A percentile compares a stretch with the other conserved stretches of the same genome.
Conservation (phyloP, 2,113 vertebrate genomes). For the Ancistrus triradiatus region DNA sequence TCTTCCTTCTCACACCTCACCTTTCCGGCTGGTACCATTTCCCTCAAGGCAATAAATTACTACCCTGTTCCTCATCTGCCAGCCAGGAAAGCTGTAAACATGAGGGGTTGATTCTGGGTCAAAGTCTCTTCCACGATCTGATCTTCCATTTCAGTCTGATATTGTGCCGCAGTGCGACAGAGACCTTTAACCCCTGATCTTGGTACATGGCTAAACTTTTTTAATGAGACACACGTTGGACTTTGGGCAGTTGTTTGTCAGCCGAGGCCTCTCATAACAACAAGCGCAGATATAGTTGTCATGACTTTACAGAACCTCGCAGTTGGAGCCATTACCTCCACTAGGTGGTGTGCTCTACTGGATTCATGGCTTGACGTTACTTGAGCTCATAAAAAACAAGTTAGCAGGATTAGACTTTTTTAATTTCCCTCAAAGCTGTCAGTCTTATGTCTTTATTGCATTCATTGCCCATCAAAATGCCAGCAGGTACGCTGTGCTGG, state of each 20-base stretch:
- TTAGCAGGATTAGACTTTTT: too few relatives aligned
- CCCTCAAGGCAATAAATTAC: too few relatives aligned
- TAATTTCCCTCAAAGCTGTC: too few relatives aligned
- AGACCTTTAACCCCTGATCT: constrained; percentile 44
- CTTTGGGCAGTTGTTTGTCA: constrained; percentile 53
- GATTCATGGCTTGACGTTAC: too few relatives aligned
- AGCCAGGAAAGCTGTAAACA: constrained; percentile 55
- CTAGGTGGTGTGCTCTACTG: too few relatives aligned
- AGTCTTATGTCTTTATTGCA: too few relatives aligned
- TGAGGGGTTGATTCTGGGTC: constrained; percentile 53
- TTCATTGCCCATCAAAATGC: too few relatives aligned
- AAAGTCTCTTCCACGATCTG: constrained; percentile 50
- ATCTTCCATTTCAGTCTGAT: constrained; percentile 45
- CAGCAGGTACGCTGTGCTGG: too few relatives aligned
- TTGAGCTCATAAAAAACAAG: too few relatives aligned
- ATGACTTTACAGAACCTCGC: too few relatives aligned
- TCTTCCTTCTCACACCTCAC: constrained; percentile 1
- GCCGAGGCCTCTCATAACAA: constrained; percentile 59
- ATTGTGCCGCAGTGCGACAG: constrained; percentile 7
- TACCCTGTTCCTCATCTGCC: constrained; percentile 20
- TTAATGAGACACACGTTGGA: constrained; percentile 66
- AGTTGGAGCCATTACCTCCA: too few relatives aligned
- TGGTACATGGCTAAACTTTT: constrained; percentile 52
- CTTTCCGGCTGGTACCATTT: background rate
- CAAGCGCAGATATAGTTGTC: constrained; percentile 68